Conservation (phyloP, 2,888 invertebrate species). For the Volucella inflata region DNA sequence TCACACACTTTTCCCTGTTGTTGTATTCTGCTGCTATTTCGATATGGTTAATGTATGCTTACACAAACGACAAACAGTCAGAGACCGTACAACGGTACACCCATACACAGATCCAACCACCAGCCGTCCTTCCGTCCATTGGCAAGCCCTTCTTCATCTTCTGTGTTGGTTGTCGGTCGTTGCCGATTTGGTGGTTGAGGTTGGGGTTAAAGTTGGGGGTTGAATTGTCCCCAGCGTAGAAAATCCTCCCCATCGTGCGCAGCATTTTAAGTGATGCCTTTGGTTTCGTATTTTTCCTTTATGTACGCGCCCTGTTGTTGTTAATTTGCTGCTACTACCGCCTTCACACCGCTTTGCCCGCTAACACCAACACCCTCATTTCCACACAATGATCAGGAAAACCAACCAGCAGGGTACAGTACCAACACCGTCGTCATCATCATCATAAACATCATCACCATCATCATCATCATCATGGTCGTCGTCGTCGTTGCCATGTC, state of each 20-base stretch:
- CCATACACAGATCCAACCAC: constrained; percentile 1
- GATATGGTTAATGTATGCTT: constrained; percentile 35
- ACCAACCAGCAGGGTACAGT: constrained; percentile 50
- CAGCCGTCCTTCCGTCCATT: constrained; percentile 13
- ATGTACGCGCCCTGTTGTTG: constrained; percentile 64
- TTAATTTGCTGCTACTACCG: constrained; percentile 66
- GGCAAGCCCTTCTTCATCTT: constrained; percentile 1
- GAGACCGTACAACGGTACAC: constrained; percentile 4
- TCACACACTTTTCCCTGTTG: constrained; percentile 24
- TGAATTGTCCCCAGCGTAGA: constrained; percentile 27
- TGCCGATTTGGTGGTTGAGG: not conserved
- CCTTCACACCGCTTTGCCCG: constrained; percentile 16
- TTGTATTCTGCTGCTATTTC: not conserved
- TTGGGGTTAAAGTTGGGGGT: constrained; percentile 11
- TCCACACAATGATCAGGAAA: constrained; percentile 55
- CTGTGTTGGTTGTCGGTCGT: not conserved
- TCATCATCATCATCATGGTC: constrained; percentile 22
- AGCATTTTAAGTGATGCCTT: constrained; percentile 74
- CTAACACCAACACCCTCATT: not conserved
- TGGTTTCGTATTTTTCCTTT: constrained; percentile 61
- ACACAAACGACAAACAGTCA: constrained; percentile 66
- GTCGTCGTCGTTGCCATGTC: constrained; percentile 35
- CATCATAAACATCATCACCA: constrained; percentile 1
- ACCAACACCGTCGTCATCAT: constrained; percentile 52
- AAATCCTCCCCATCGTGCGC: constrained; percentile 68